Evolutionary conservation across 2,797 vertebrate genomes (phyloP), one percentile per base, ranked within the genome.

Genomic region (Takifugu rubripes): DNA sequence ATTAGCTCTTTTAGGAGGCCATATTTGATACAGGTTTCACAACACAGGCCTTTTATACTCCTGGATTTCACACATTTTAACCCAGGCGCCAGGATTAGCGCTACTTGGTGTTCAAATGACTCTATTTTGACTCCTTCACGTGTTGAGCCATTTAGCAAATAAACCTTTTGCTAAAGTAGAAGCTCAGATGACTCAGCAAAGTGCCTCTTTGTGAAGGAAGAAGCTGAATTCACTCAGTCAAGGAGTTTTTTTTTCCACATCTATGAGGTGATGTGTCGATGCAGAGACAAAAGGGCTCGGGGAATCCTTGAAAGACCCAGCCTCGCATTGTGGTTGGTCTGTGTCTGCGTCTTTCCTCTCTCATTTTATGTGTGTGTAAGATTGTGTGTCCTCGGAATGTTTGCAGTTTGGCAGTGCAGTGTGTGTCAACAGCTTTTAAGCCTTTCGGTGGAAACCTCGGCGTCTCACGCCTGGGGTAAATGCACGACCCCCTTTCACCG

Each of bases 41-140:
- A 74, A 71, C 49, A 0, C 29, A 54, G 52, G 59, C 29, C 40
- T 12, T 40, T 36, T 12, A 66, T 62, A 49, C 56, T 33, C 54
- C 54, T 59, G 44, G 2, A 61, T 70, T 75, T 79, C 66, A 63
- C 64, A 55, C 12, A 64, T 61, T 63, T 52, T 59, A 76, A 80
- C 75, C 68, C 56, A 60, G 70, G 74, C 66, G 57, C 6, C 42
- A 1, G 74, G 67, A 82, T 82, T 65, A 77, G 56, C 15, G 11
- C 3, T 29, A 36, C 49, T 56, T 44, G 33, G 49, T 69, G 60
- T 69, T 56, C 42, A 69, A 67, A 75, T 47, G 43, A 67, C 82
- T 80, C 79, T 81, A 78, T 84, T 85, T 78, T 64, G 42, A 55
- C 17, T 43, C 36, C 42, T 47, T 40, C 1, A 11, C 27, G 43